Percentiles rank a stretch among this genome's conserved stretches.
phyloP scores from a whole-genome alignment of 2,888 invertebrate species.

The Zaprionus lineosus region DNA sequence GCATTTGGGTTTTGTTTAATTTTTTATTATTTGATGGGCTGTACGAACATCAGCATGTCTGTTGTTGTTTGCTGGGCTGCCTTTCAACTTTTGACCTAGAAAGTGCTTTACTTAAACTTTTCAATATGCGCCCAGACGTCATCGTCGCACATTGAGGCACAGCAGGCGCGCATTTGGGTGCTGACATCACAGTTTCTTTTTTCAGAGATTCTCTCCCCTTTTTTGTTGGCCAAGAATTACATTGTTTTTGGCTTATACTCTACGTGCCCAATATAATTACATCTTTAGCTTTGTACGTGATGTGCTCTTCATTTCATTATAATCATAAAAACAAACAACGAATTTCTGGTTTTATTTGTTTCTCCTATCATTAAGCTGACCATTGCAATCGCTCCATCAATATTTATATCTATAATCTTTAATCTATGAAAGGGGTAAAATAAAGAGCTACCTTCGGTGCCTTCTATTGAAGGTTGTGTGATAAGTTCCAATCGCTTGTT shows the following conservation, averaged over 20 bases:
- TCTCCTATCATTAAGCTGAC: neutral
- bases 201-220: conserved; percentile 4
- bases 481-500: conserved; percentile 9
- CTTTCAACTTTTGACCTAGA: conserved; percentile 74
- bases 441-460: no score
- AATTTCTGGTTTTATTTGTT: conserved; percentile 16
- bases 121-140: conserved; percentile 39
- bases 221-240: conserved; percentile 1
- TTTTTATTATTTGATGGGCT: conserved; percentile 16
- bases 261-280: conserved; percentile 15
- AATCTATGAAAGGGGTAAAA: neutral
- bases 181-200: conserved; percentile 59
- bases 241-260: no score
- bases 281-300: conserved; percentile 9
- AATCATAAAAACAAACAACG: conserved; percentile 17
- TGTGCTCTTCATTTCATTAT: conserved; percentile 5
- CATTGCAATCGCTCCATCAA: no score
- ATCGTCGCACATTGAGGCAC: conserved; percentile 21
- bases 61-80: conserved; percentile 24
- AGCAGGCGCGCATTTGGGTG: conserved; percentile 49
- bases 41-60: conserved; percentile 31
- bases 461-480: conserved; percentile 14
- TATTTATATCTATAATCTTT: neutral
- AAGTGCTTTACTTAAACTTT: conserved; percentile 62
- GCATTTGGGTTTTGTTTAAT: conserved; percentile 27